Percentiles rank a stretch among this genome's conserved stretches.
These are phyloP conservation scores for Myiozetetes cayanensis DNA, from an alignment of 2,113 vertebrate genomes.

Conservation along the genomic window DNA sequence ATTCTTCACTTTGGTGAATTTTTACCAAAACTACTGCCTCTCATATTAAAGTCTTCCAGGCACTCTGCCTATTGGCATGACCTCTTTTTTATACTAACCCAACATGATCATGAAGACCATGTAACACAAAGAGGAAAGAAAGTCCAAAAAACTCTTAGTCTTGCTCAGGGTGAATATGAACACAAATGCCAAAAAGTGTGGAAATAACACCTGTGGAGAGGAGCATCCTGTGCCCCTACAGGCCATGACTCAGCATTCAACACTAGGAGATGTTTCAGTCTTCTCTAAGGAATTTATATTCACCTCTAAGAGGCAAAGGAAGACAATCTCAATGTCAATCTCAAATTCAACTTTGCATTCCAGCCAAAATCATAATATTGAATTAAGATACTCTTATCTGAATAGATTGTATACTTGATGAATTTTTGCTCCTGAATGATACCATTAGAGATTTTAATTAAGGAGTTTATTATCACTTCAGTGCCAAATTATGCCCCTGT, in stretches of 20 bases:
- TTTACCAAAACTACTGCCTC: not conserved
- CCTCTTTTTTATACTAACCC: not conserved
- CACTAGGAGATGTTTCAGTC: not conserved
- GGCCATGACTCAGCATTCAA: not conserved
- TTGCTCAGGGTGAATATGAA: not conserved
- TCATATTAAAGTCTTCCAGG: not conserved
- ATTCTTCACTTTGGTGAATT: not conserved
- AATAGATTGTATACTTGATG: not conserved
- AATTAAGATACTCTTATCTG: not conserved
- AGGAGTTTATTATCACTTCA: not conserved
- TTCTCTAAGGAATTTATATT: not conserved
- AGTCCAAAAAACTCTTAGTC: not conserved
- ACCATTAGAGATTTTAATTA: not conserved
- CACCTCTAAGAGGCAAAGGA: not conserved
- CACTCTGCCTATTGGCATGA: not conserved
- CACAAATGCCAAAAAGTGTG: not conserved
- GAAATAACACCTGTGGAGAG: not conserved
- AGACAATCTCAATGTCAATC: not conserved
- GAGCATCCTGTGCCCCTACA: not conserved
- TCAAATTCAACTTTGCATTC: not conserved
- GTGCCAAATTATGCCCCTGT: not conserved
- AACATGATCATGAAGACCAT: not conserved
- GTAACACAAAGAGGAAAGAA: not conserved
- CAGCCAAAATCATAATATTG: not conserved
- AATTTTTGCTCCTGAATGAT: not conserved